These are phyloP conservation scores for Lathronympha strigana DNA, from an alignment of 2,888 invertebrate species.

Conservation along the genomic window DNA sequence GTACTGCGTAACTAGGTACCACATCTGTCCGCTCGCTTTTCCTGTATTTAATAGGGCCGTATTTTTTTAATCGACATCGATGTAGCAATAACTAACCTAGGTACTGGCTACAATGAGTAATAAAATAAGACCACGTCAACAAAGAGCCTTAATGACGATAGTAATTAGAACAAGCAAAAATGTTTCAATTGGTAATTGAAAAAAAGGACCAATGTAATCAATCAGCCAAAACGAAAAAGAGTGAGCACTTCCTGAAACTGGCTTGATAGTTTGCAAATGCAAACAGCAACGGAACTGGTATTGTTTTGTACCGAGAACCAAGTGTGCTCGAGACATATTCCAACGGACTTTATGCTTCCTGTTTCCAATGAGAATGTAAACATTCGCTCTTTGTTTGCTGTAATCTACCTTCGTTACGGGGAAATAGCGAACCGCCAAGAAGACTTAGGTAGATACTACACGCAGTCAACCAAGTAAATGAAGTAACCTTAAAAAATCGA, in stretches of 20 bases:
- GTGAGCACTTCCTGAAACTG: conserved; percentile 75
- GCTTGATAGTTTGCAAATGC: conserved; percentile 77
- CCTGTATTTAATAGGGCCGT: conserved; percentile 48
- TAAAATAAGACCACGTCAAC: background rate
- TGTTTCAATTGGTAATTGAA: background rate
- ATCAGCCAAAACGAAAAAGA: conserved; percentile 47
- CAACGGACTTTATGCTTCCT: conserved; percentile 77
- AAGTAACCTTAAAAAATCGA: no score
- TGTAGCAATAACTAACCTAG: conserved; percentile 2
- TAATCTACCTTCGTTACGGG: conserved; percentile 39
- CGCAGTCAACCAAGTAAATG: background rate
- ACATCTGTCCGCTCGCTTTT: conserved; percentile 80
- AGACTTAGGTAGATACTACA: background rate
- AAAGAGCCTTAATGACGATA: conserved; percentile 10
- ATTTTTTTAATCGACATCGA: conserved; percentile 43
- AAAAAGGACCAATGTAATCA: conserved; percentile 17
- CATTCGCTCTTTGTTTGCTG: conserved; percentile 54
- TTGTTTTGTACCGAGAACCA: conserved; percentile 79
- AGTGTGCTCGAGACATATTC: conserved; percentile 72
- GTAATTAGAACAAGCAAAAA: conserved; percentile 23
- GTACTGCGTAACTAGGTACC: conserved; percentile 58
- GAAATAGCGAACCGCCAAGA: conserved; percentile 25
- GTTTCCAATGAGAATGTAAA: conserved; percentile 80
- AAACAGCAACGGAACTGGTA: conserved; percentile 81
- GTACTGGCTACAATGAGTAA: conserved; percentile 10